Base-by-base conservation (phyloP, 2,113 vertebrate genomes). In the Eira barbara region DNA sequence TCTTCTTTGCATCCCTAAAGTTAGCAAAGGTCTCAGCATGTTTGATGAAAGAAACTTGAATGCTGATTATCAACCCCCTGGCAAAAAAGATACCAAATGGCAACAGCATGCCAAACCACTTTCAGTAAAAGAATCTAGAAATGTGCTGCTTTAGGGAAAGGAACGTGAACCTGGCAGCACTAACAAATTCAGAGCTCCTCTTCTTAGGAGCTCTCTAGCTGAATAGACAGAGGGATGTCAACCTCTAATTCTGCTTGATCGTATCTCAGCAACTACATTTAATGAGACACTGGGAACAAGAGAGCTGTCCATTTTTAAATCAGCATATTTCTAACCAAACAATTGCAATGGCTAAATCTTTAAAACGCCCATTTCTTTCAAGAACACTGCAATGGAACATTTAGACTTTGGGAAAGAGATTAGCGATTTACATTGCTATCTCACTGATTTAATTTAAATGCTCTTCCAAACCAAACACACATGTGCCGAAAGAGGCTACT, bases 381-480 rank as follows among this genome's bases (percentile, higher is more conserved):
- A 98, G 98, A 98, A 98, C 85, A 97, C 94, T 97, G 98, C 98
- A 98, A 95, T 97, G 97, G 95, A 98, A 99, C 95, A 98, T 97
- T 97, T 98, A 98, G 93, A 98, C 98, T 99, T 99, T 98, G 98
- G 93, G 95, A 98, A 98, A 98, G 93, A 98, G 98, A 98, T 99
- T 98, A 99, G 98, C 69, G 97, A 98, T 98, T 98, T 98, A 98
- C 98, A 98, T 97, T 88, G 95, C 98, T 97, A 98, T 98, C 98
- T 98, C 97, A 89, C 98, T 98, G 97, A 98, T 99, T 99, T 99
- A 98, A 99, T 99, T 99, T 98, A 97, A 99, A 98, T 98, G 98
- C 97, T 98, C 97, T 98, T 98, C 98, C 98, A 98, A 98, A 98
- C 94, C 98, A 98, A 97, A 57, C 96, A 98, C 98, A 98, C 98